Evolutionary conservation across 2,113 vertebrate genomes (phyloP).

Genomic region (Hipposideros armiger): DNA sequence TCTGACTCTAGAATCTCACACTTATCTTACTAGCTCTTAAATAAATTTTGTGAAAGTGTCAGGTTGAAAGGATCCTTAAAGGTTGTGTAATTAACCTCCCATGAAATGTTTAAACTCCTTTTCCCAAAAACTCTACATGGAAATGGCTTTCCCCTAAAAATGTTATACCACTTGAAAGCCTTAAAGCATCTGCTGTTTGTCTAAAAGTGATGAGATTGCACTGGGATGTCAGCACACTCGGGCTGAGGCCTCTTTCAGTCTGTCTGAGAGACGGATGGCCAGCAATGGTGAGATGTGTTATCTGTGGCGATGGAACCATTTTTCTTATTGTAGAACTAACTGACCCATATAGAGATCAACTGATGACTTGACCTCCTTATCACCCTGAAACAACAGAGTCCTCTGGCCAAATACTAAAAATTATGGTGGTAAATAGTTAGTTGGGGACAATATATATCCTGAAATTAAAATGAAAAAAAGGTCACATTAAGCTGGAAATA

Average conservation of each 20-base stretch:
- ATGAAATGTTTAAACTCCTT: constrained; percentile 10
- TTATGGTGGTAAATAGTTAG: constrained; percentile 9
- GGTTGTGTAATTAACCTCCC: background rate
- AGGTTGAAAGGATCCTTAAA: background rate
- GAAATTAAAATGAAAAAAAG: background rate
- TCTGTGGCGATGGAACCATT: background rate
- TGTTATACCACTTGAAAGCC: background rate
- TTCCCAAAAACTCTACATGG: background rate
- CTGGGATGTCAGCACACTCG: background rate
- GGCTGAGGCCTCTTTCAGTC: background rate
- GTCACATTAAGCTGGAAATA: background rate
- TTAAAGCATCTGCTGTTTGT: background rate
- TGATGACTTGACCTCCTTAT: constrained; percentile 50
- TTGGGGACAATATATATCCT: background rate
- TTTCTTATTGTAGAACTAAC: constrained; percentile 58
- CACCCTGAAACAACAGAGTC: background rate
- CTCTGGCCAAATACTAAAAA: constrained; percentile 43
- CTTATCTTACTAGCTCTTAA: constrained; percentile 36
- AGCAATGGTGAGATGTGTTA: background rate
- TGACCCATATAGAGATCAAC: constrained; percentile 46
- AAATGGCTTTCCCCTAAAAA: constrained; percentile 42
- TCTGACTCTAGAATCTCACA: constrained; percentile 6
- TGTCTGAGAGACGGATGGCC: constrained; percentile 13
- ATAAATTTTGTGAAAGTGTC: background rate
- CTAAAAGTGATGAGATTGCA: background rate